Evolutionary conservation across 2,113 vertebrate genomes (phyloP).

Genomic region (Hippolais icterina): DNA sequence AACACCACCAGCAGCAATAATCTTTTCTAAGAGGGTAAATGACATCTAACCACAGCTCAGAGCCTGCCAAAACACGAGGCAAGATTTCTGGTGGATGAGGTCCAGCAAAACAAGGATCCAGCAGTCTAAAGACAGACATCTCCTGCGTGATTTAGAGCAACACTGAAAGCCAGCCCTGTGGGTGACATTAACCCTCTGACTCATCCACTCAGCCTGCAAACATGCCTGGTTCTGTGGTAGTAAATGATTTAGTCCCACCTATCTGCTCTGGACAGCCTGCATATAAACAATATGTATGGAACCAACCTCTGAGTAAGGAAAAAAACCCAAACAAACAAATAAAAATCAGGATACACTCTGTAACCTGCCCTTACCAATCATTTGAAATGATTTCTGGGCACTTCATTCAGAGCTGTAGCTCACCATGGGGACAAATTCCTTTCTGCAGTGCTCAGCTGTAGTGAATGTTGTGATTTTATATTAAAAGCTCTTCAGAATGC

Average conservation of each 20-base stretch:
- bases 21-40: neutral
- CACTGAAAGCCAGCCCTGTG: neutral
- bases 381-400: neutral
- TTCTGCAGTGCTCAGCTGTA: neutral
- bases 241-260: neutral
- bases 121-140: neutral
- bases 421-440: neutral
- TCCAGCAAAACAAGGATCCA: constrained; percentile 30
- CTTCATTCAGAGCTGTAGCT: neutral
- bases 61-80: neutral
- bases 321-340: neutral
- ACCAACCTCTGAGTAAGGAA: neutral
- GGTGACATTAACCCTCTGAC: constrained; percentile 32
- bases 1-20: neutral
- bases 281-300: neutral
- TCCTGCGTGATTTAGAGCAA: constrained; percentile 24
- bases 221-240: neutral
- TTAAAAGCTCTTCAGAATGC: neutral
- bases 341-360: neutral
- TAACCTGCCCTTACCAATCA: neutral
- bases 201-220: neutral
- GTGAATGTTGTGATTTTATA: neutral
- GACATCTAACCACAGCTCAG: neutral
- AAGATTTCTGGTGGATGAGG: neutral
- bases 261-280: neutral